Conservation (phyloP, 2,888 invertebrate species). For the Mimachlamys varia region DNA sequence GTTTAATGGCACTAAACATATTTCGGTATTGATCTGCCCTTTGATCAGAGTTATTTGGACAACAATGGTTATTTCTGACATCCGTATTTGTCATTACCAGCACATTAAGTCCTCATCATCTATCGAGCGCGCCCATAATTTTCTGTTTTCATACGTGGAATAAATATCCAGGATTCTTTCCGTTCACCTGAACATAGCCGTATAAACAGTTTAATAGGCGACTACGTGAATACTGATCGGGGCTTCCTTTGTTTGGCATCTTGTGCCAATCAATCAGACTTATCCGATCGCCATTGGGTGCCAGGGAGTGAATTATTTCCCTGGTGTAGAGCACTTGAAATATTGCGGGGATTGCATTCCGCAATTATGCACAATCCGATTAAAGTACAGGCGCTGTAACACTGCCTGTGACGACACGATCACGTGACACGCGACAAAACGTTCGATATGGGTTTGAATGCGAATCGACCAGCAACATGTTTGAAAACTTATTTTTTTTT, state of each 20-base stretch:
- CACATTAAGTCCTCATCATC: conserved; percentile 14
- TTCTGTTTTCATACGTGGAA: not conserved
- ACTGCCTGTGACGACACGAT: not conserved
- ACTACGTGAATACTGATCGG: conserved; percentile 19
- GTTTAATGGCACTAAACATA: conserved; percentile 6
- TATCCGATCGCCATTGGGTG: not conserved
- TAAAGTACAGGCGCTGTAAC: not conserved
- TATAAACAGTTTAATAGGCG: conserved; percentile 33
- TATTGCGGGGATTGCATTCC: not conserved
- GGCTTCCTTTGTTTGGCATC: not conserved
- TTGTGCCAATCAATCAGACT: conserved; percentile 18
- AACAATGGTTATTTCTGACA: conserved; percentile 11
- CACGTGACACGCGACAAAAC: not conserved
- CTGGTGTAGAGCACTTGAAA: not conserved
- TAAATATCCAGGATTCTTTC: conserved; percentile 25
- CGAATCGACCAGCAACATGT: too few species aligned
- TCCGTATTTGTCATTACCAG: conserved; percentile 7
- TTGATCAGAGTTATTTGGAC: conserved; percentile 26
- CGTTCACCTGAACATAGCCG: not conserved
- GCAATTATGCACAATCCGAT: not conserved
- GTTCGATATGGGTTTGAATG: not conserved
- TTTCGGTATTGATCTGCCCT: not conserved
- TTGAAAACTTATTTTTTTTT: too few species aligned
- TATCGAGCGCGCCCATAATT: not conserved
- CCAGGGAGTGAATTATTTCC: not conserved